Base-by-base conservation (phyloP, 2,797 vertebrate species). In the Eurystomus glaucurus region DNA sequence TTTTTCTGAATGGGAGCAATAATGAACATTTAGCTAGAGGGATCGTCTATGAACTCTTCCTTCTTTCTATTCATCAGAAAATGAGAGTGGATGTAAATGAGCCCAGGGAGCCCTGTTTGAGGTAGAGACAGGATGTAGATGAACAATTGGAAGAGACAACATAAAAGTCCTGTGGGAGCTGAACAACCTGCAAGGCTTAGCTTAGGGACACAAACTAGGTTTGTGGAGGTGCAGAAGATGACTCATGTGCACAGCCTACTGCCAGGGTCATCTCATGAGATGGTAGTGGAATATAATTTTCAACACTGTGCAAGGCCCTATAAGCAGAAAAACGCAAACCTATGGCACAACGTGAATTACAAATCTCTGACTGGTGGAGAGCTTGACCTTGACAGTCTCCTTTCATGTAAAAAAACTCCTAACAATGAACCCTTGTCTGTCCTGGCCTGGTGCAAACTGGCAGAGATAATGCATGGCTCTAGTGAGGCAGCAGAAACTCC, bases 11-110 rank as follows among this genome's bases (percentile, higher is more conserved):
- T 39, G 14, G 20, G 17, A 88, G 4, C 13, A 87, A 51, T 68
- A 78, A 83, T 23, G 45, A 87, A 37, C 41, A 20, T 77, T 86
- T 68, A 68, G 25, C 41, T 65, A 62, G 43, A 79, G 43, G 18
- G 23, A 69, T 14, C 7, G 57, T 54, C 52, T 81, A 4, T 31
- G 50, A 84, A 54, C 13, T 43, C 18, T 84, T 88, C 62, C 26
- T 17, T 85, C n/a, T 91, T 90, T 84, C 35, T 78, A 8, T 54
- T 84, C 25, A 43, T 62, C 71, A 78, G 68, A 77, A 83, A 88
- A 87, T 0, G 2, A 77, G 37, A 46, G 46, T 66, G 54, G 50
- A 55, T 61, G 26, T 62, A 83, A 91, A 78, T 37, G 37, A 94
- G 43, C 22, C 6, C 26, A 69, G n/a, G 0, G 4, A 71, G 10